Base-by-base conservation (phyloP, 1,140 invertebrate genomes). In the Bombus confusus region DNA sequence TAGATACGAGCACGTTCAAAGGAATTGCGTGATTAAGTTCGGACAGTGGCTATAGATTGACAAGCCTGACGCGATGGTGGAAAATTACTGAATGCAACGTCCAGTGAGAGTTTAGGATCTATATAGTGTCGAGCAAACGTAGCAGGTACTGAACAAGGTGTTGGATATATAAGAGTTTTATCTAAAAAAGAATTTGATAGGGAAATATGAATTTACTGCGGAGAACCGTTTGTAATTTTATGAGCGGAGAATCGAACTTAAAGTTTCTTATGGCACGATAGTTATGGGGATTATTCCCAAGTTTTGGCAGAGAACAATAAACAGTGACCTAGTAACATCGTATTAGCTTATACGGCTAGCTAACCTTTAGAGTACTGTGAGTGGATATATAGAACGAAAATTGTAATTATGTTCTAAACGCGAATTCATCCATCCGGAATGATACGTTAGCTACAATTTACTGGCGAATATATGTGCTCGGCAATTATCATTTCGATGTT, bases 21-120 rank as follows among this genome's bases (percentile, higher is more conserved):
- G 87, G 64, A 77, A 78, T 25, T 52, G 66, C 12, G 22, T 22
- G 22, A 37, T 68, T 79, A 68, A 68, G 10, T 68, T 79, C 34
- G 41, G 12, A 41, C 9, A 12, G 10, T 28, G 31, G 12, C 1
- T 12, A n/a, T 77, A 13, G 52, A n/a, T 18, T 1, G 18, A 31
- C 15, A 3, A 52, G 4, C 0, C 47, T 39, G 15, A 22, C 5
- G 9, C 8, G 9, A 6, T 13, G 4, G 15, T 1, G 10, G 18
- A 15, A 52, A 52, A 47, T 74, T 9, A 34, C 25, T n/a, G 4
- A 34, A 47, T 52, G 28, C 12, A 13, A 62, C 12, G 59, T 62
- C n/a, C 10, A 5, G n/a, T 13, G 59, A 62, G 0, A 62, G 10
- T n/a, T 62, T 62, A 52, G 47, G 18, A 22, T 43, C 43, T 13